These are phyloP conservation scores for Mesodorylaimus sp. DNA, from an alignment of 2,888 invertebrate genomes.

Conservation along the genomic window DNA sequence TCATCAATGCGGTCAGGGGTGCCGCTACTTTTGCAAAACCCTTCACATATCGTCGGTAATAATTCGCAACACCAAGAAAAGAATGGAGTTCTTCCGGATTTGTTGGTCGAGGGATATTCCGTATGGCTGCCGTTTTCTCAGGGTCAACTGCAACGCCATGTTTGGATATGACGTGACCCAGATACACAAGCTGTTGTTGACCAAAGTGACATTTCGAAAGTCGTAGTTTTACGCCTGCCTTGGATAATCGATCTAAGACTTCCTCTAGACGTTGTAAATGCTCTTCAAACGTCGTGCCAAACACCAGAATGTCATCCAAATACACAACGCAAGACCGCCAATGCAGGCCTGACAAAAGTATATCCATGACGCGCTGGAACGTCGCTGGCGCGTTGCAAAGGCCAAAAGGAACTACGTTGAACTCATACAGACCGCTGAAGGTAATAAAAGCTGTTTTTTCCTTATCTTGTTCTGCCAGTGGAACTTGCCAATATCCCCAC, in stretches of 20 bases:
- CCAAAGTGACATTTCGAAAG: not conserved
- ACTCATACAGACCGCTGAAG: constrained; percentile 16
- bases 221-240: not conserved
- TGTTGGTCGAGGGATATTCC: constrained; percentile 17
- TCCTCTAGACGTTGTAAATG: constrained; percentile 7
- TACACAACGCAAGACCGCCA: constrained; percentile 16
- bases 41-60: constrained; percentile 20
- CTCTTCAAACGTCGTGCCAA: constrained; percentile 14
- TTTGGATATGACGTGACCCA: not conserved
- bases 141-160: not conserved
- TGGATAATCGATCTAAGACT: not conserved
- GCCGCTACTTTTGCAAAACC: constrained; percentile 6
- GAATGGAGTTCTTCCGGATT: constrained; percentile 10
- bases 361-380: constrained; percentile 18
- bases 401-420: constrained; percentile 15
- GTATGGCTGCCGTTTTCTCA: constrained; percentile 12
- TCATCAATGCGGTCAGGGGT: constrained; percentile 6
- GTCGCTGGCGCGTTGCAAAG: constrained; percentile 16
- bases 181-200: not conserved
- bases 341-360: constrained; percentile 12
- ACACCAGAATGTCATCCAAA: constrained; percentile 17
- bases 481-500: constrained; percentile 11
- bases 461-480: constrained; percentile 11
- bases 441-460: constrained; percentile 17
- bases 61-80: constrained; percentile 23